Evolutionary conservation across 2,888 invertebrate species (phyloP), one percentile per base, ranked within the genome.

Genomic region (Ophonus ardosiacus): DNA sequence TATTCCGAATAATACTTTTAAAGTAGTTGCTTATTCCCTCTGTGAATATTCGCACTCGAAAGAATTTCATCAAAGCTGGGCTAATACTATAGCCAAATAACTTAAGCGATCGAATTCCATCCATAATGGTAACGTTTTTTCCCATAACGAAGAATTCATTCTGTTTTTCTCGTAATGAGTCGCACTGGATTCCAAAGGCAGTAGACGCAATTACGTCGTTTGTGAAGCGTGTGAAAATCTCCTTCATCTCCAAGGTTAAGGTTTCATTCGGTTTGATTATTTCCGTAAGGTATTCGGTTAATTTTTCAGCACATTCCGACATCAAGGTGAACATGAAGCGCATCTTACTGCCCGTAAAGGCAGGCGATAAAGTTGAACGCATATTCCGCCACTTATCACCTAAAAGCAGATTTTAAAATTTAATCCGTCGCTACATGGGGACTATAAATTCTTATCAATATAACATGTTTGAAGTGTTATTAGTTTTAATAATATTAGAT

Each of bases 121-220:
- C 81, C 71, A 89, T 88, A 0, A 86, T 86, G 0, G 87, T 87
- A 0, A 87, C 87, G 7, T 88, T 88, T n/a, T 84, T 88, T 1
- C 90, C 90, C 15, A 86, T 86, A 0, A 63, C 1, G 71, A 88
- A 90, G 71, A 90, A 89, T 56, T 89, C 89, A 56, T 91, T 91
- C 0, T 89, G 85, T 7, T 88, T 88, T 21, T 90, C 85, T 15
- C 86, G 86, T 86, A 91, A 86, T 0, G 90, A 90, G 84, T 91
- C 87, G 8, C 90, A 88, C 7, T 86, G 87, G 6, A 91, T 87
- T 0, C 91, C 90, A 84, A 90, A 91, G 0, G 90, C 90, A 56
- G 89, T 89, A 0, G 89, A 88, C 0, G 90, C 90, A 3, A 91
- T 90, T 0, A 89, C 88, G 74, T 90, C 90, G 65, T 88, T 90